Base-by-base conservation (phyloP, 2,797 vertebrate species). In the Myotis pilosus region DNA sequence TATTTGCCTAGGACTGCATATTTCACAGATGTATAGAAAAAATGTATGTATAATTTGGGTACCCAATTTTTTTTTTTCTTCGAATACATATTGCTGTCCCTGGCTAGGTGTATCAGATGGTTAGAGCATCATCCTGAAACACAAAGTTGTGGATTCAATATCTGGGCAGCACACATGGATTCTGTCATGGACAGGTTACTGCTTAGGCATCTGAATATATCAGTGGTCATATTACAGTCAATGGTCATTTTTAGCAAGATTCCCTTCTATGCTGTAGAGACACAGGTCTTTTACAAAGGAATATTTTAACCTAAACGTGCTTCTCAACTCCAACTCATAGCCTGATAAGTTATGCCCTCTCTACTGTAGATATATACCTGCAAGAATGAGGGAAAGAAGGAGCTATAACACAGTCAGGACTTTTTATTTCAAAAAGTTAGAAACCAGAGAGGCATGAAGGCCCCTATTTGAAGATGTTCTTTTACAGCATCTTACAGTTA, bases 171-270 rank as follows among this genome's bases (percentile, higher is more conserved):
- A 80, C 28, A 44, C 3, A 11, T 36, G 28, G 25, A 62, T 94
- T 95, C 25, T 94, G 49, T 41, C 79, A 91, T 0, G 82, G 12
- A 36, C 4, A 64, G 20, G 13, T 51, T 69, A 75, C 20, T 80
- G 22, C 25, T 91, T 88, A 66, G 12, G 38, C 85, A 28, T 76
- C 41, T 90, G 49, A 30, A 15, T 75, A 19, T 66, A 60, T 71
- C 22, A 49, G 4, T 76, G 36, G 7, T 82, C 17, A 3, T 53
- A 15, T 74, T 47, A 82, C 0, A 87, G 16, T 76, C 25, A 78
- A 11, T 60, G 44, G 7, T 22, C 25, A 80, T 47, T 96, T 91
- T 97, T 92, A 80, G 19, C 49, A 96, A 81, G 9, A 44, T 62
- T 74, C 74, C 19, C n/a, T 78, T 80, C 41, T 11, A 25, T 76